These are phyloP conservation scores for Mythimna pallens DNA, from an alignment of 2,888 invertebrate species.

Conservation along the genomic window DNA sequence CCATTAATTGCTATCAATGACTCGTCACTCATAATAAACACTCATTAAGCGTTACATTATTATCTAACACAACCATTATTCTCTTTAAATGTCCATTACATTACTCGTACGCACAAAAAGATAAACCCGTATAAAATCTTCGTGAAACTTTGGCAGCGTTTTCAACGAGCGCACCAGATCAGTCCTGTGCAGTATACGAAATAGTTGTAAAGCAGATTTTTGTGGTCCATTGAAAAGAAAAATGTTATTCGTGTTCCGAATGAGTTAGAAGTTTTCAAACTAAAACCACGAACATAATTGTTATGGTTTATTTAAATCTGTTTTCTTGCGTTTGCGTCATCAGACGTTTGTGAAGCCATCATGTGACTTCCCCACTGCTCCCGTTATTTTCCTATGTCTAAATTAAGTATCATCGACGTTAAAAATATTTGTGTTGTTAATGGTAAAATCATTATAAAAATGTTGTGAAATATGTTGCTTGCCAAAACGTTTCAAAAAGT, in stretches of 20 bases:
- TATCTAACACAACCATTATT: slow-evolving; percentile 26
- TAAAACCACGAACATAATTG: slow-evolving; percentile 76
- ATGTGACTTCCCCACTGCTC: slow-evolving; percentile 81
- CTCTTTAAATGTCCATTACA: slow-evolving; percentile 35
- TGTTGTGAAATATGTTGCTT: slow-evolving; percentile 63
- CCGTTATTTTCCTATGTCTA: slow-evolving; percentile 79
- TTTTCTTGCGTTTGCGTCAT: slow-evolving; percentile 80
- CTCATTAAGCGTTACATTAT: slow-evolving; percentile 39
- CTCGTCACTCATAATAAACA: slow-evolving; percentile 40
- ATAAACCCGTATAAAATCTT: slow-evolving; percentile 58
- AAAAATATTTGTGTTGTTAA: slow-evolving; percentile 62
- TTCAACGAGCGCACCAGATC: slow-evolving; percentile 57
- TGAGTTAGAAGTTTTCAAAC: slow-evolving; percentile 77
- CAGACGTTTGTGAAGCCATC: slow-evolving; percentile 76
- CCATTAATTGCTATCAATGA: slow-evolving; percentile 45
- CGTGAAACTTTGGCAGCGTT: slow-evolving; percentile 65
- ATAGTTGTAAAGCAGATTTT: slow-evolving; percentile 71
- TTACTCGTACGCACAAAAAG: slow-evolving; percentile 57
- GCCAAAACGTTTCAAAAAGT: slow-evolving; percentile 46
- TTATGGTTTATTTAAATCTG: slow-evolving; percentile 85
- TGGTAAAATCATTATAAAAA: slow-evolving; percentile 64
- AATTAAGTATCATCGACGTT: slow-evolving; percentile 67
- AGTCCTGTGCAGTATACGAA: slow-evolving; percentile 65
- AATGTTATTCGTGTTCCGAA: slow-evolving; percentile 72
- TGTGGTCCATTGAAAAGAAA: slow-evolving; percentile 79